These are phyloP conservation scores for Sebastiscus albofasciatus DNA, from an alignment of 2,797 vertebrate genomes.

Conservation along the genomic window DNA sequence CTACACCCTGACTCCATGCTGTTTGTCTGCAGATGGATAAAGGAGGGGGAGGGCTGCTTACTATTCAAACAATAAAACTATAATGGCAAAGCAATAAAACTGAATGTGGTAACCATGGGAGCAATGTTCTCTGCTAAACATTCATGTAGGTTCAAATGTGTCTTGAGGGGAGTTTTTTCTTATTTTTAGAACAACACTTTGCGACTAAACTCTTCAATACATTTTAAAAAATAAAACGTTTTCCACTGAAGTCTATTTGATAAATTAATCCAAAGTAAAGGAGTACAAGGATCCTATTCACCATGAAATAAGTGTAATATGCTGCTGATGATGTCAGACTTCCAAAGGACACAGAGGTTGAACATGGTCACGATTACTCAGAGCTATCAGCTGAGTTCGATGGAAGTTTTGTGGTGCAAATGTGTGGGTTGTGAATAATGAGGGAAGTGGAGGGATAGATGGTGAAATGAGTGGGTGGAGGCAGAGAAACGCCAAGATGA, in stretches of 20 bases:
- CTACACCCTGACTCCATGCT: background rate
- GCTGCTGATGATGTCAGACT: background rate
- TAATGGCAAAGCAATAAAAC: background rate
- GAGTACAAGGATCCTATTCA: background rate
- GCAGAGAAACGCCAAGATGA: no score
- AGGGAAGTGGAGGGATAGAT: background rate
- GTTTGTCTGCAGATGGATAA: background rate
- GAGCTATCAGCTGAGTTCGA: background rate
- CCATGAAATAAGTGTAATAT: background rate
- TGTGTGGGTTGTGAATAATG: background rate
- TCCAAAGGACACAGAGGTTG: background rate
- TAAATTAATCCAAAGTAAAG: background rate
- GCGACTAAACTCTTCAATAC: background rate
- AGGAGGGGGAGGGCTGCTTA: background rate
- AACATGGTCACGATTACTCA: background rate
- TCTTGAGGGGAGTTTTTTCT: background rate
- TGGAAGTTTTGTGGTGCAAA: background rate
- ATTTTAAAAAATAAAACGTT: background rate
- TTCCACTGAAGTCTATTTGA: background rate
- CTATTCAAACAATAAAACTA: background rate
- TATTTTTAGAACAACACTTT: background rate
- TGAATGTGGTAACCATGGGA: background rate
- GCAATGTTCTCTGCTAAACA: background rate
- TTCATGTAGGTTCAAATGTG: background rate
- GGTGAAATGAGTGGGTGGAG: background rate